A percentile compares a stretch with the other conserved stretches of the same genome.
Conservation (phyloP, 2,797 vertebrate genomes). For the Eulemur mongoz region DNA sequence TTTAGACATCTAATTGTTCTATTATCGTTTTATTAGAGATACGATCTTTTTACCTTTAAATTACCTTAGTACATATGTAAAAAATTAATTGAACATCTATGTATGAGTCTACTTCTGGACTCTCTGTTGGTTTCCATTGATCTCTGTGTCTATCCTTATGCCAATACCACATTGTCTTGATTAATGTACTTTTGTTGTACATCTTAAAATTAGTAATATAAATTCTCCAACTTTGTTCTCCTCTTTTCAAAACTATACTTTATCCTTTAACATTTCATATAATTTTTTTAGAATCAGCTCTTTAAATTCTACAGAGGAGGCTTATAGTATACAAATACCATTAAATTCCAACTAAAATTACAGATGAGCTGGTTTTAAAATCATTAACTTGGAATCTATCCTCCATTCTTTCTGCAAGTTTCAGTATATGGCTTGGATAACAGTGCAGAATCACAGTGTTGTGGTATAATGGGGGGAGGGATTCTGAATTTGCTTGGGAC, state of each 20-base stretch:
- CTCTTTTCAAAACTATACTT: not conserved
- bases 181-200: not conserved
- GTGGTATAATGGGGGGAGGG: too few relatives aligned
- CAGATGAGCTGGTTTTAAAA: not conserved
- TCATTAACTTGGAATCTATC: not conserved
- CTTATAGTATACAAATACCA: not conserved
- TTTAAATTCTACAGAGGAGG: not conserved
- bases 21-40: not conserved
- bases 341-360: not conserved
- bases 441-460: not conserved
- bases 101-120: not conserved
- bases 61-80: not conserved
- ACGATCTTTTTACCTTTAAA: not conserved
- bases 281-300: not conserved
- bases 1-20: not conserved
- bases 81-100: not conserved
- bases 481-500: not conserved
- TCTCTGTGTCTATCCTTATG: not conserved
- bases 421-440: not conserved
- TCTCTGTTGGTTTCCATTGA: not conserved
- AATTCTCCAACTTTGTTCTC: not conserved
- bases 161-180: not conserved
- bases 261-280: not conserved
- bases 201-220: not conserved
- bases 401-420: not conserved